Base-by-base conservation (phyloP, 2,888 invertebrate genomes). In the Ochropacha duplaris region DNA sequence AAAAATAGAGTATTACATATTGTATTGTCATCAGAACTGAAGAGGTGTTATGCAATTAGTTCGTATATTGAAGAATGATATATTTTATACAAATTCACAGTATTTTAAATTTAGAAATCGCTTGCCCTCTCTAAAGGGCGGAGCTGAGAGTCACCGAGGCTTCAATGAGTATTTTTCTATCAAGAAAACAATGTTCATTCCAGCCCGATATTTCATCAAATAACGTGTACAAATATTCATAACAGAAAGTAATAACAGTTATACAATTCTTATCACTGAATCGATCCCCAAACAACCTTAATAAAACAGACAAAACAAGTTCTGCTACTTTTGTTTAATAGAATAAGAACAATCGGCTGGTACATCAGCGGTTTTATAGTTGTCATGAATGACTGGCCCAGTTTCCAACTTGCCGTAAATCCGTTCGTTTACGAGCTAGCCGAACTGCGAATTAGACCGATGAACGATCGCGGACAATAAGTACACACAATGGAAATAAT, bases 351-450 rank as follows among this genome's bases (percentile, higher is more conserved):
- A 69, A 70, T 74, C 67, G 65, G 57, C 57, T 58, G 62, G 57
- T 63, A 66, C 66, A 69, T 71, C 64, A 61, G 60, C 56, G 57
- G 57, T 65, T 78, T 76, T 77, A 77, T 71, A 64, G 69, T 62
- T 61, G 65, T 65, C 71, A 70, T 74, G 72, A 74, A 74, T 28
- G 34, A 16, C 71, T 67, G 71, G 63, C 62, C 68, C 57, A 68
- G 69, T 72, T 81, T 72, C 67, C 65, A 72, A 64, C 59, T 64
- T 65, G 66, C 76, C 76, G 73, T 83, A 83, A 82, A 81, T 79
- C 69, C 58, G 67, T 51, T 57, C 66, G 67, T 78, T 80, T 81
- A 83, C 79, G 80, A 77, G 56, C 61, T 54, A 62, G 62, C 61
- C 62, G 64, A 72, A 74, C 64, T 59, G 68, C 54, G 64, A 70